Percentiles rank a stretch among this genome's conserved stretches.
Evolutionary conservation across 2,113 vertebrate genomes (phyloP).

Genomic region (Parus major): DNA sequence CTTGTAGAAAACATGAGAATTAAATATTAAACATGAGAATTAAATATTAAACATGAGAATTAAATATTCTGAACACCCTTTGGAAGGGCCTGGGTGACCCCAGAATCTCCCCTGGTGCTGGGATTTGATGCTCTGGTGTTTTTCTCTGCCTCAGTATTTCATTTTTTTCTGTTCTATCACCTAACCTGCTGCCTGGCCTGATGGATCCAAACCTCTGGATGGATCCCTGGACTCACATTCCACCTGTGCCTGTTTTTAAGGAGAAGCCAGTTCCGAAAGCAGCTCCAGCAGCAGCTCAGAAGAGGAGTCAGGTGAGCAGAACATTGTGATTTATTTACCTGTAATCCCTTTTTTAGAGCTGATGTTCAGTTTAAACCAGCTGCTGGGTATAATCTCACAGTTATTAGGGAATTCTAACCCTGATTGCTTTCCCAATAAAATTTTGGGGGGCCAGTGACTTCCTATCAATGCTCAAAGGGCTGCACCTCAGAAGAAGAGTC

Average conservation of each 20-base stretch:
- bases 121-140: not conserved
- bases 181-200: not conserved
- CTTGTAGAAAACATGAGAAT: not conserved
- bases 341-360: not conserved
- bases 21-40: too few species aligned
- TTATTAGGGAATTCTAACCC: not conserved
- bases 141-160: not conserved
- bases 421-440: not conserved
- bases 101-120: not conserved
- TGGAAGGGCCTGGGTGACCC: not conserved
- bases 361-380: not conserved
- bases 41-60: not conserved
- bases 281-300: slow-evolving; percentile 12
- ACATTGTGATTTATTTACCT: rapidly evolving
- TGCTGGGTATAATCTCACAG: not conserved
- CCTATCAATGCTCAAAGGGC: not conserved
- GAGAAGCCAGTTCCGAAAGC: not conserved
- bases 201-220: not conserved
- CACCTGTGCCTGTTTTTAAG: not conserved
- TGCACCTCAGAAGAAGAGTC: too few species aligned
- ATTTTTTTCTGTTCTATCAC: not conserved
- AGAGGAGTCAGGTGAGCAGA: slow-evolving; percentile 31
- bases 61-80: not conserved
- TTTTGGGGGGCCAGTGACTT: not conserved
- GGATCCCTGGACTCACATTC: not conserved